Evolutionary conservation across 2,113 vertebrate species (phyloP).

Genomic region (Prionailurus bengalensis): DNA sequence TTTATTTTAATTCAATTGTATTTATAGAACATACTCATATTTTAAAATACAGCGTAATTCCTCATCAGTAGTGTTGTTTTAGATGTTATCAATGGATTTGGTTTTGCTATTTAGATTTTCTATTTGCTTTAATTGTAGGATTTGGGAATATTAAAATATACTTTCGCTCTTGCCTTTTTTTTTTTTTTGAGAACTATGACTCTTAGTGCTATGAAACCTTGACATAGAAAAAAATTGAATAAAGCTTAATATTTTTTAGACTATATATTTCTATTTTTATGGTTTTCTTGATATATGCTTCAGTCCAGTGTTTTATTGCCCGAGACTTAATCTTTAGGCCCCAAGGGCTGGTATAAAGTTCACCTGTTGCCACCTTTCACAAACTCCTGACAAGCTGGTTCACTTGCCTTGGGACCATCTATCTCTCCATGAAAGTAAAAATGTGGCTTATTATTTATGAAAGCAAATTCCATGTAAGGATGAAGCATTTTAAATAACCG

Average conservation of each 20-base stretch:
- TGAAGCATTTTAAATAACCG: neutral
- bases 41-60: neutral
- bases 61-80: neutral
- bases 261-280: neutral
- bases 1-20: neutral
- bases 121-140: neutral
- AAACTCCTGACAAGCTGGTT: neutral
- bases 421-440: neutral
- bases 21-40: neutral
- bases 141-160: neutral
- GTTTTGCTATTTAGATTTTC: neutral
- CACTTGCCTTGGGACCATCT: neutral
- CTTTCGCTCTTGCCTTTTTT: neutral
- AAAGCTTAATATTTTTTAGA: neutral
- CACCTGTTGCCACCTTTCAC: neutral
- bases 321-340: neutral
- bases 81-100: neutral
- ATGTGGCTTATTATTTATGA: neutral
- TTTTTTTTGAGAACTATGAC: neutral
- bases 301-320: neutral
- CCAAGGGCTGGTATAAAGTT: neutral
- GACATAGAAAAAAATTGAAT: neutral
- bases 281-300: neutral
- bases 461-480: neutral
- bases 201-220: neutral